Conservation (phyloP, 2,113 vertebrate species). For the Reinhardtius hippoglossoides region DNA sequence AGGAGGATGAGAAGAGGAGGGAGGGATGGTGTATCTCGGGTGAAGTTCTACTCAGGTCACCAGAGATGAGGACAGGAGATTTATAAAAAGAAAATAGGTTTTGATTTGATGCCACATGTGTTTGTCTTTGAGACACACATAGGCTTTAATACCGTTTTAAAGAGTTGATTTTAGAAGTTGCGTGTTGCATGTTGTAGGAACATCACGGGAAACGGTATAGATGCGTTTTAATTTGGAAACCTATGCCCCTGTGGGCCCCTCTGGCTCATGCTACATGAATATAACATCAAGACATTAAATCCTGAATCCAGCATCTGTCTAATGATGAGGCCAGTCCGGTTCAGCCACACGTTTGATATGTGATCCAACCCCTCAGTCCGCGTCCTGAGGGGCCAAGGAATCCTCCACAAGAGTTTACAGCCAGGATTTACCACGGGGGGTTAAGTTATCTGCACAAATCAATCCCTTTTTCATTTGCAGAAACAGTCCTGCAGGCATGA, state of each 20-base stretch:
- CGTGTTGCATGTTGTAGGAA: slow-evolving; percentile 20
- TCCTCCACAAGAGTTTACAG: slow-evolving; percentile 57
- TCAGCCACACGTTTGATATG: slow-evolving; percentile 56
- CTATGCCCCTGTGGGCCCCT: background rate
- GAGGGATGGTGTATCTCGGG: slow-evolving; percentile 58
- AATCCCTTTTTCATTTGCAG: slow-evolving; percentile 77
- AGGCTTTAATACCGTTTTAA: slow-evolving; percentile 39
- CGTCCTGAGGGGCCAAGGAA: slow-evolving; percentile 50
- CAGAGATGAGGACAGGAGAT: slow-evolving; percentile 38
- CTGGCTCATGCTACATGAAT: slow-evolving; percentile 43
- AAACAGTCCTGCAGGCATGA: slow-evolving; percentile 68
- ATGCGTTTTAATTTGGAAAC: slow-evolving; percentile 47
- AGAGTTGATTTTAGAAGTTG: slow-evolving; percentile 42
- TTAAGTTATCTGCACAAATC: slow-evolving; percentile 76
- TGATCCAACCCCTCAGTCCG: slow-evolving; percentile 38
- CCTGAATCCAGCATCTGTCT: slow-evolving; percentile 56
- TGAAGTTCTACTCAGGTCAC: slow-evolving; percentile 20
- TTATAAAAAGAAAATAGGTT: background rate
- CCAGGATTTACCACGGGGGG: slow-evolving; percentile 67
- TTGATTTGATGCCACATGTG: too few relatives aligned
- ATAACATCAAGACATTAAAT: slow-evolving; percentile 61
- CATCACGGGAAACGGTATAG: slow-evolving; percentile 20
- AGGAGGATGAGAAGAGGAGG: slow-evolving; percentile 8
- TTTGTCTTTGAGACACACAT: slow-evolving; percentile 36
- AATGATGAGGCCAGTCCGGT: slow-evolving; percentile 39